Conservation (phyloP, 2,797 vertebrate species). For the Chaenodraco wilsoni region DNA sequence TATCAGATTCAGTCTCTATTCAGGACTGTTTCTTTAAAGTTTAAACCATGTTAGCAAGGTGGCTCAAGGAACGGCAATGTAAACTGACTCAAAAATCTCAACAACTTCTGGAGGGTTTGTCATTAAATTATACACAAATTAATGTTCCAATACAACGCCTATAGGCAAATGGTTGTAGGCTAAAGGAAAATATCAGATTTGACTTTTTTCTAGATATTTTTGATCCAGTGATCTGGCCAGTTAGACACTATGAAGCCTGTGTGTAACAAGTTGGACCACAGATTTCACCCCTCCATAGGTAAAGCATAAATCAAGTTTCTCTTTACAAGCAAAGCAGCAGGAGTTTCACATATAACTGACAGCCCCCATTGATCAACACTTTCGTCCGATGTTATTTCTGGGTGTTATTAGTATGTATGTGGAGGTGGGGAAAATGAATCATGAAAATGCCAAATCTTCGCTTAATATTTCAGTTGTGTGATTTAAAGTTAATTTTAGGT, state of each 20-base stretch:
- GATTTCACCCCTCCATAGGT: constrained; percentile 11
- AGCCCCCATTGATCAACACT: constrained; percentile 34
- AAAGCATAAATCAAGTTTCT: constrained; percentile 15
- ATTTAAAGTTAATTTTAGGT: constrained; percentile 28
- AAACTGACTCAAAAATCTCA: not conserved
- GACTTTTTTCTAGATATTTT: no score
- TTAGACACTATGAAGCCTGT: not conserved
- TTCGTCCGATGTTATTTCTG: constrained; percentile 61
- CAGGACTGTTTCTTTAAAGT: not conserved
- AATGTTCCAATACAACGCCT: not conserved
- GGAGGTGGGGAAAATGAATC: constrained; percentile 41
- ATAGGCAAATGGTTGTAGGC: no score
- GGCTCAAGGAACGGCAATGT: not conserved
- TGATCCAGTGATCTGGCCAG: no score
- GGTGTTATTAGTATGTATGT: constrained; percentile 51
- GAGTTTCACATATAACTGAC: constrained; percentile 31
- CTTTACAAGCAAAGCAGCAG: constrained; percentile 29
- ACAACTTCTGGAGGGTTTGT: not conserved
- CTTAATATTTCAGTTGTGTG: constrained; percentile 25
- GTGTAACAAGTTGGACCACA: constrained; percentile 13
- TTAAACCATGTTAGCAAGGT: not conserved
- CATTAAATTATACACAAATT: not conserved
- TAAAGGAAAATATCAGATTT: no score
- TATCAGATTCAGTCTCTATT: not conserved
- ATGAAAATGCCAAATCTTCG: constrained; percentile 29